A percentile compares a stretch with the other conserved stretches of the same genome.
phyloP scores from a whole-genome alignment of 2,888 invertebrate genomes.

The Oscheius sp. region DNA sequence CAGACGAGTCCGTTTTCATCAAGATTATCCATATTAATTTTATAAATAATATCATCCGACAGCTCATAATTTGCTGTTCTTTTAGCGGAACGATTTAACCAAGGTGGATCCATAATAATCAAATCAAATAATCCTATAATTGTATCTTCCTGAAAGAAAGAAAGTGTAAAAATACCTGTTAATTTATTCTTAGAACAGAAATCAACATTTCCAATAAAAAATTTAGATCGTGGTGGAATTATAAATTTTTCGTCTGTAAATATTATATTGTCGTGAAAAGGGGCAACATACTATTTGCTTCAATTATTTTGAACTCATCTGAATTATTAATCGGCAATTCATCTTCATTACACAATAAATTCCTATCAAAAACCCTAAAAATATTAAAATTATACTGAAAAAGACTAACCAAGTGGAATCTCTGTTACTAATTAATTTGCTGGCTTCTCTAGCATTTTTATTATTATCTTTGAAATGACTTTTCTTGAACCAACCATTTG shows the following conservation, averaged over 20 bases:
- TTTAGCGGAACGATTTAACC: conserved; percentile 93
- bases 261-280: neutral
- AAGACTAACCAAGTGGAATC: neutral
- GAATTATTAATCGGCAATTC: neutral
- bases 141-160: neutral
- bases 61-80: conserved; percentile 82
- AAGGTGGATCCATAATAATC: conserved; percentile 91
- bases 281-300: neutral
- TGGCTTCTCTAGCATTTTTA: conserved; percentile 37
- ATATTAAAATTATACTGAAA: neutral
- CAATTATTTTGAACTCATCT: neutral
- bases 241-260: neutral
- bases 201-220: neutral
- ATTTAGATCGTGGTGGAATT: conserved; percentile 10
- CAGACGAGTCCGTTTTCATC: conserved; percentile 81
- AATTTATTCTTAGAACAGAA: neutral
- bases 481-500: conserved; percentile 6
- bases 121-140: conserved; percentile 79
- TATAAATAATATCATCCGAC: conserved; percentile 82
- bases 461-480: conserved; percentile 46
- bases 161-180: neutral
- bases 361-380: neutral
- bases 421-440: neutral
- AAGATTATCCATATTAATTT: conserved; percentile 81
- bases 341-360: neutral